Conservation (phyloP, 2,888 invertebrate genomes). For the Tetheella fluctuosa region DNA sequence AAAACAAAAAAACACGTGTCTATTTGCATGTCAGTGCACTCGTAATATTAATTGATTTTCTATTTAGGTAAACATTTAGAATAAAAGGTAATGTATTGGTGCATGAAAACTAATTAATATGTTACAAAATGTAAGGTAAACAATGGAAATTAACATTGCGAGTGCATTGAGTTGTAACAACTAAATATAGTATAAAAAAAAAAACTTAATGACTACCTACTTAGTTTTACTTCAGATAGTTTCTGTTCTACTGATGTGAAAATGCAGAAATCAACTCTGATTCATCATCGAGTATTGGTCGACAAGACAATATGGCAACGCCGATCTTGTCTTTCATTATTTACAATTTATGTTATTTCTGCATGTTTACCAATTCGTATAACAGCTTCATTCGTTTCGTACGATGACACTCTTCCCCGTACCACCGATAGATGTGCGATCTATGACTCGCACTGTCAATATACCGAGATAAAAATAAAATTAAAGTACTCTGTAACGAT, state of each 20-base stretch:
- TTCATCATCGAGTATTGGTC: constrained; percentile 34
- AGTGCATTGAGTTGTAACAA: constrained; percentile 58
- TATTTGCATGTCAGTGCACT: constrained; percentile 46
- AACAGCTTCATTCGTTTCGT: constrained; percentile 6
- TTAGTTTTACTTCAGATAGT: constrained; percentile 64
- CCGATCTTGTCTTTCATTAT: not conserved
- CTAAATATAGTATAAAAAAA: constrained; percentile 48
- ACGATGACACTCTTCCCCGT: not conserved
- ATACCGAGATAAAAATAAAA: not conserved
- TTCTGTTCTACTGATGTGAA: constrained; percentile 41
- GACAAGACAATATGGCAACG: constrained; percentile 17
- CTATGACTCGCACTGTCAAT: constrained; percentile 6
- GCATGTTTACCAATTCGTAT: not conserved
- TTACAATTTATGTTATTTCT: not conserved
- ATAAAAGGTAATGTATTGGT: not conserved
- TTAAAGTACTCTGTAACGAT: constrained; percentile 2
- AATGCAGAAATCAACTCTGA: constrained; percentile 44
- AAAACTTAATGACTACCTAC: constrained; percentile 67
- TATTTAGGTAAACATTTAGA: not conserved
- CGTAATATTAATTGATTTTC: constrained; percentile 37
- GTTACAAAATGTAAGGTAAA: constrained; percentile 17
- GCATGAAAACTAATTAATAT: not conserved
- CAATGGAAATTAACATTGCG: constrained; percentile 53
- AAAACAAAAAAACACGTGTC: constrained; percentile 67
- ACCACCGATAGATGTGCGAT: constrained; percentile 6